A percentile compares a stretch with the other conserved stretches of the same genome.
phyloP scores from a whole-genome alignment of 2,113 vertebrate species.

The Panurus biarmicus region DNA sequence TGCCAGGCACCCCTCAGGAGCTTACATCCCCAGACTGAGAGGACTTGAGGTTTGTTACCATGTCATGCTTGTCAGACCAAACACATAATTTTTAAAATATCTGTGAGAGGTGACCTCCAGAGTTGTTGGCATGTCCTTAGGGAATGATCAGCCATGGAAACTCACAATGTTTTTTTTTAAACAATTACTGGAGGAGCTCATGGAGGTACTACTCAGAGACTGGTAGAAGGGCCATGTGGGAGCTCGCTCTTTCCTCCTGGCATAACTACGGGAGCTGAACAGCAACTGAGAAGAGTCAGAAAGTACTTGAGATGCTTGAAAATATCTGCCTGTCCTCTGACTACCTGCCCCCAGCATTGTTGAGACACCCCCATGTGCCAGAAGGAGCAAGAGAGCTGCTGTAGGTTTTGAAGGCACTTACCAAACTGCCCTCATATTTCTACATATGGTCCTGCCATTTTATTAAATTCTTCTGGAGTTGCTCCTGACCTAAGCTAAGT shows the following conservation, averaged over 20 bases:
- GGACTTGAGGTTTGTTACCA: not conserved
- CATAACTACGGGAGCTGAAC: not conserved
- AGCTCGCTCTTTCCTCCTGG: not conserved
- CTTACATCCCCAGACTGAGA: not conserved
- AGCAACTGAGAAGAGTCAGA: not conserved
- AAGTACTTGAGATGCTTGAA: not conserved
- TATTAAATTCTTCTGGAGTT: slow-evolving; percentile 38
- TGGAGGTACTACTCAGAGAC: not conserved
- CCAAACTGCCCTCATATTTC: not conserved
- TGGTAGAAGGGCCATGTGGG: not conserved
- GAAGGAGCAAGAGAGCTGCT: not conserved
- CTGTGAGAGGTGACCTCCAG: not conserved
- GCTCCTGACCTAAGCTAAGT: slow-evolving; percentile 13
- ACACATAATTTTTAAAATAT: not conserved
- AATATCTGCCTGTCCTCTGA: not conserved
- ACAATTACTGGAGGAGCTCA: not conserved
- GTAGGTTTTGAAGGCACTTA: not conserved
- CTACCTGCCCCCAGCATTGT: not conserved
- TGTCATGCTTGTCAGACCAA: not conserved
- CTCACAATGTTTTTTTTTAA: not conserved
- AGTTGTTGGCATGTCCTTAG: not conserved
- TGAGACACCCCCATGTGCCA: accelerated
- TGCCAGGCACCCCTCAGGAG: not conserved
- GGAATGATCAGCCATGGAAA: not conserved
- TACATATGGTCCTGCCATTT: not conserved